phyloP scores from a whole-genome alignment of 2,113 vertebrate genomes.

The Thermophis baileyi region DNA sequence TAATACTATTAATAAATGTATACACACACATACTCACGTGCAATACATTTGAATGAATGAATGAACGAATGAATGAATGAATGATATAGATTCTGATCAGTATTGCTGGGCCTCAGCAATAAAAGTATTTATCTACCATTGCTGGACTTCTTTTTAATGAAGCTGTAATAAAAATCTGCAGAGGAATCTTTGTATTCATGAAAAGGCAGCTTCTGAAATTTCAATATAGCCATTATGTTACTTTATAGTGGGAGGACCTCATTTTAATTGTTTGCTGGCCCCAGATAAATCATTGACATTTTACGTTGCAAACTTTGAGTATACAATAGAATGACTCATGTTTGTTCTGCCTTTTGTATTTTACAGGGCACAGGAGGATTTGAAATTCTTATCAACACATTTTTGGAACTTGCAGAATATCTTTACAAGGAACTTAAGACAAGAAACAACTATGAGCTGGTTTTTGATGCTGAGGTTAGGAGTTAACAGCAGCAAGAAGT shows the following conservation, averaged over 20 bases:
- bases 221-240: not conserved
- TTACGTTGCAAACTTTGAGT: not conserved
- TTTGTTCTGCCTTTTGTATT: not conserved
- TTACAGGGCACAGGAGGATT: constrained; percentile 67
- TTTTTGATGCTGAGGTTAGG: constrained; percentile 54
- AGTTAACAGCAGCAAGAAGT: not conserved
- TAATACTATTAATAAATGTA: not conserved
- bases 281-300: not conserved
- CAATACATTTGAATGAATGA: not conserved
- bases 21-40: not conserved
- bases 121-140: not conserved
- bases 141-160: not conserved
- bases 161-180: not conserved
- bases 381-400: constrained; percentile 67
- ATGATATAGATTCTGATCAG: not conserved
- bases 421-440: constrained; percentile 66
- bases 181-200: not conserved
- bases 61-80: not conserved
- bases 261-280: not conserved
- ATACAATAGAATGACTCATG: not conserved
- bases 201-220: not conserved
- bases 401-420: constrained; percentile 71
- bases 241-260: not conserved
- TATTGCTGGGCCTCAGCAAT: not conserved
- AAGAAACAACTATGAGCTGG: constrained; percentile 70